These are phyloP conservation scores for Pantherophis guttatus DNA, from an alignment of 2,113 vertebrate genomes.

Conservation along the genomic window DNA sequence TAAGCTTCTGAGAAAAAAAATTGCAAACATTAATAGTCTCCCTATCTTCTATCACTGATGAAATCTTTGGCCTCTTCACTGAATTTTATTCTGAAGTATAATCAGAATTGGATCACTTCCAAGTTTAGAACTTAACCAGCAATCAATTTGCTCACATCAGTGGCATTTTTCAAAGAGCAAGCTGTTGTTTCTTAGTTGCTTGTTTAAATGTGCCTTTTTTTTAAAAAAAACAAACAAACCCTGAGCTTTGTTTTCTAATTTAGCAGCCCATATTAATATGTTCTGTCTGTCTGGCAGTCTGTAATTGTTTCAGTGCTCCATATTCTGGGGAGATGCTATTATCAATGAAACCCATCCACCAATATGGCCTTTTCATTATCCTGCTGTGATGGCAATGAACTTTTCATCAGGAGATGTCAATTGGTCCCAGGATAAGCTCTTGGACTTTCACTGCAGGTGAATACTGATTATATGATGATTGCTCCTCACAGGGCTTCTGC, in stretches of 20 bases:
- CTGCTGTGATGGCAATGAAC: neutral
- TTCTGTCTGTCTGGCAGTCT: neutral
- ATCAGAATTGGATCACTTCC: slow-evolving; percentile 13
- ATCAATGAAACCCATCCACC: neutral
- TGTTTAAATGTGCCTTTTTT: neutral
- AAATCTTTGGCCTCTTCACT: neutral
- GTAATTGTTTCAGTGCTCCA: neutral
- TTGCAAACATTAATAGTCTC: neutral
- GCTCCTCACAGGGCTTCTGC: neutral
- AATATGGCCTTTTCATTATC: neutral
- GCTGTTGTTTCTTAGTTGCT: neutral
- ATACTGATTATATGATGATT: neutral
- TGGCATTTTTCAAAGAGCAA: neutral
- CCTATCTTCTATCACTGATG: neutral
- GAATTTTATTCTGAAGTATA: slow-evolving; percentile 3
- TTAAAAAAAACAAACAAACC: neutral
- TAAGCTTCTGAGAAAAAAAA: neutral
- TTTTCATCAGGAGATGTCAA: slow-evolving; percentile 7
- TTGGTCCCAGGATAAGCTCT: neutral
- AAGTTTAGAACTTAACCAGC: neutral
- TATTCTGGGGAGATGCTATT: neutral
- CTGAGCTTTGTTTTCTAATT: neutral
- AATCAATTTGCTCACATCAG: neutral
- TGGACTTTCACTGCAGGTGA: slow-evolving; percentile 1
- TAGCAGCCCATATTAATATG: neutral